Conservation (phyloP, 2,797 vertebrate species). For the Rhynchotus rufescens region DNA sequence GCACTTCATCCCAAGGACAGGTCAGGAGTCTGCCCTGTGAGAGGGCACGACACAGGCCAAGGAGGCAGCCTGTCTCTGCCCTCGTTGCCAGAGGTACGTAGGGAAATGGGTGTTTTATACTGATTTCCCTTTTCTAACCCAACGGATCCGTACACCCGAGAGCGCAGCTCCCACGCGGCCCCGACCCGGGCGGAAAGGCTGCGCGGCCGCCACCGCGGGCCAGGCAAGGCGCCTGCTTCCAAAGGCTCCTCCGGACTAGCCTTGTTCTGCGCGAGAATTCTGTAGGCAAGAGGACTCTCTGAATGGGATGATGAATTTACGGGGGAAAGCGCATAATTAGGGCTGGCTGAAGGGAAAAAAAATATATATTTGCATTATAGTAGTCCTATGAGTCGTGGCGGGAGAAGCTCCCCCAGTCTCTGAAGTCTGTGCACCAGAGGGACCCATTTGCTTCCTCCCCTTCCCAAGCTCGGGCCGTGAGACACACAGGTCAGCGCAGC, state of each 20-base stretch:
- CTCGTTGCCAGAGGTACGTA: no score
- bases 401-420: not conserved
- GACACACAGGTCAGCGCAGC: not conserved
- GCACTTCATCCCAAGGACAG: not conserved
- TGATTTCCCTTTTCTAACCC: conserved; percentile 41
- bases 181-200: not conserved
- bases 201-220: not conserved
- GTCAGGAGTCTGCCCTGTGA: not conserved
- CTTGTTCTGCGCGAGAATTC: not conserved
- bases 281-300: not conserved
- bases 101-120: not conserved
- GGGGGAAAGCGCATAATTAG: not conserved
- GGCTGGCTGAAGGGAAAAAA: not conserved
- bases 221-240: not conserved
- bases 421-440: rapidly evolving
- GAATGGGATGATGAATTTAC: not conserved
- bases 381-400: not conserved
- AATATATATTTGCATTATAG: not conserved
- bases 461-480: rapidly evolving
- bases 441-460: not conserved
- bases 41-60: not conserved
- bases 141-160: conserved; percentile 44
- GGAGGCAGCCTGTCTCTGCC: not conserved
- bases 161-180: conserved; percentile 19
- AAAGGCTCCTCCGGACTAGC: not conserved